Base-by-base conservation (phyloP, 1,140 invertebrate species). In the Ladona fulva region DNA sequence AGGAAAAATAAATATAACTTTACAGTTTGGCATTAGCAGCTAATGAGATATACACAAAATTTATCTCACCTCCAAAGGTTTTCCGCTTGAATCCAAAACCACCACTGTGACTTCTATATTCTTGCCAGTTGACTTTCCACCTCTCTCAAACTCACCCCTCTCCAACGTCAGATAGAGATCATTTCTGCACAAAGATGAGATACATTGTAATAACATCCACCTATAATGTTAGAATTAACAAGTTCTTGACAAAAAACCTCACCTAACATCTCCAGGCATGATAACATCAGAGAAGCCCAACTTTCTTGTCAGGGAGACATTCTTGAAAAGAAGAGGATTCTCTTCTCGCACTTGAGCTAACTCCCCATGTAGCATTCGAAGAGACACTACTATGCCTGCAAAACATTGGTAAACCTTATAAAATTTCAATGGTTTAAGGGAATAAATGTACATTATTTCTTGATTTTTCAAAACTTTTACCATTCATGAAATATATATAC, bases 211-310 rank as follows among this genome's bases (percentile, higher is more conserved):
- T 5, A 37, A 37, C 8, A 8, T 37, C 8, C 29, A 37, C 8
- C 29, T 5, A 37, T 1, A 1, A 8, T 37, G 8, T 37, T 37
- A 37, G 29, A 5, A 37, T 37, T 37, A 37, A 37, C 10, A 25
- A 16, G 16, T 16, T 75, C 10, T 24, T 74, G 44, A n/a, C 5
- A 42, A 77, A 75, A n/a, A 76, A 19, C 79, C 24, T 78, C 81
- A 85, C 84, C 84, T 84, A 1, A 95, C 93, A 84, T 95, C 95
- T 24, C 97, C 96, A 0, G 97, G 96, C 93, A 97, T 97, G 78
- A 98, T 97, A 42, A 97, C 92, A 86, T 98, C 96, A 52, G 96
- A 92, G 83, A 98, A 97, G 0, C 95, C 95, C 73, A 96, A 89
- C 85, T 97, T 97, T 75, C 91, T 92, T 7, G 95, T 95, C 22